Conservation (phyloP, 2,113 vertebrate genomes). For the Aptenodytes patagonicus region DNA sequence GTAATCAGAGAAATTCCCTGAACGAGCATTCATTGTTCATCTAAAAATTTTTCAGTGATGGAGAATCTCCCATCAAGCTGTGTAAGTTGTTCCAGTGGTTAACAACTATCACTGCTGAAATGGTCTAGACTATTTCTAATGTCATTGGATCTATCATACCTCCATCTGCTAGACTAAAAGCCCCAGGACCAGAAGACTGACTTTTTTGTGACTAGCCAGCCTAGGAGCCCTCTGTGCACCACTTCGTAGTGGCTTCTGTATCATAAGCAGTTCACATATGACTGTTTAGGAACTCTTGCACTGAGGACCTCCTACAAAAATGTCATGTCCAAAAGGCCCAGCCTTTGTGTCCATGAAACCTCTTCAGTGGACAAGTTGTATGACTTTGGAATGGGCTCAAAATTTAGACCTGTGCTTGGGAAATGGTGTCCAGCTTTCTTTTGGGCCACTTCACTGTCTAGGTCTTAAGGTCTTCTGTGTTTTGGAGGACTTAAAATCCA, state of each 20-base stretch:
- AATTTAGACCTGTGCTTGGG: background rate
- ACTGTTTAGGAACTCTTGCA: background rate
- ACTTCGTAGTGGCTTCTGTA: background rate
- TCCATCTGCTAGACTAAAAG: background rate
- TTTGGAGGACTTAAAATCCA: background rate
- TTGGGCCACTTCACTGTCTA: background rate
- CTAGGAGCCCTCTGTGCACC: too few relatives aligned
- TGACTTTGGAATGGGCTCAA: background rate
- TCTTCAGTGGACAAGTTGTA: background rate
- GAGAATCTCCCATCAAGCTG: background rate
- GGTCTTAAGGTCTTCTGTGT: background rate
- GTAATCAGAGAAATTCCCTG: background rate
- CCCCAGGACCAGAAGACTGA: background rate
- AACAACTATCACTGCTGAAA: background rate
- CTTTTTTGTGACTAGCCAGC: background rate
- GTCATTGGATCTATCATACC: background rate
- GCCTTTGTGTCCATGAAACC: background rate
- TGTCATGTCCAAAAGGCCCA: background rate
- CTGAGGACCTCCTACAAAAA: background rate
- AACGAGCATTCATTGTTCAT: background rate
- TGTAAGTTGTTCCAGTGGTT: background rate
- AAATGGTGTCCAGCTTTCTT: background rate
- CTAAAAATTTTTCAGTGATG: background rate
- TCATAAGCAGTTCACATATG: background rate
- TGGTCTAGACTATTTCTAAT: background rate